Evolutionary conservation across 2,797 vertebrate genomes (phyloP).

Genomic region (Phoxinus dragarum): DNA sequence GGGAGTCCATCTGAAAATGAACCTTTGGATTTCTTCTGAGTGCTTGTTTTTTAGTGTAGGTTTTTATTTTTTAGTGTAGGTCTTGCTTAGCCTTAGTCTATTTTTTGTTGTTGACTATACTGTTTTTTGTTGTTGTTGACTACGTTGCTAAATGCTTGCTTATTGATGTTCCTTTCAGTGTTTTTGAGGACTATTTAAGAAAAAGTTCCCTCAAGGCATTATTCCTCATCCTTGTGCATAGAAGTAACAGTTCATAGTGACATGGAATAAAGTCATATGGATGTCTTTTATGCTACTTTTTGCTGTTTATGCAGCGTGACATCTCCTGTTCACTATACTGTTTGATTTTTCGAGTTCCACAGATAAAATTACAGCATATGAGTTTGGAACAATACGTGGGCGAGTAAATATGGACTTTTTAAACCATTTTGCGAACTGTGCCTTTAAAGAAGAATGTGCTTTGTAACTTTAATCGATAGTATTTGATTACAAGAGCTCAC

Average conservation of each 20-base stretch:
- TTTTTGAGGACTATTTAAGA: background rate
- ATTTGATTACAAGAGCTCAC: conserved; percentile 27
- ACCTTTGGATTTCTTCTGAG: background rate
- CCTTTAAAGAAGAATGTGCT: conserved; percentile 13
- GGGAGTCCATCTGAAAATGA: background rate
- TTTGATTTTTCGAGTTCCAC: background rate
- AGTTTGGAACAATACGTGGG: background rate
- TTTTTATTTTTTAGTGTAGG: background rate
- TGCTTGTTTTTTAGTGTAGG: background rate
- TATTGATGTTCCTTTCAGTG: background rate
- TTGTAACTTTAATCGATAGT: conserved; percentile 18
- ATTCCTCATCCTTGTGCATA: background rate
- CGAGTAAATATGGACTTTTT: background rate
- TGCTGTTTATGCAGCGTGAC: background rate
- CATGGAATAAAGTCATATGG: background rate
- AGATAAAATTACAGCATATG: background rate
- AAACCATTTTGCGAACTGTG: background rate
- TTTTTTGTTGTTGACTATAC: background rate
- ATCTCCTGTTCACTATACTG: background rate
- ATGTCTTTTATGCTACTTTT: background rate
- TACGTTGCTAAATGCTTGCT: background rate
- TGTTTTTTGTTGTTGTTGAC: background rate
- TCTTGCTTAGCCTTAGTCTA: background rate
- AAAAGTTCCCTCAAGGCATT: background rate
- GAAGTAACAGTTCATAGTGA: background rate